Base-by-base conservation (phyloP, 2,888 invertebrate genomes). In the Nysson spinosus region DNA sequence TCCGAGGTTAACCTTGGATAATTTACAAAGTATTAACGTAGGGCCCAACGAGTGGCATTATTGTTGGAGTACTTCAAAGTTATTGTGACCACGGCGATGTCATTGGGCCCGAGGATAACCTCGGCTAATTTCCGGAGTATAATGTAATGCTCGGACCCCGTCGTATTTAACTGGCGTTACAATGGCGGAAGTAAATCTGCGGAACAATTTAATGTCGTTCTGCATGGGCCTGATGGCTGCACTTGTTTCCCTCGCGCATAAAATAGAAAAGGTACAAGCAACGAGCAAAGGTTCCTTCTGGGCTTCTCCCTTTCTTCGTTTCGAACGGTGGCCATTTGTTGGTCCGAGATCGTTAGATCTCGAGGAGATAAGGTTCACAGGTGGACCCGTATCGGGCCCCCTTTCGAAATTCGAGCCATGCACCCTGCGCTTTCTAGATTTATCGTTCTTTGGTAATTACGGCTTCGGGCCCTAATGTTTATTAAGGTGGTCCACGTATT, bases 311-410 rank as follows among this genome's bases (percentile, higher is more conserved):
- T n/a, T n/a, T n/a, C n/a, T n/a, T n/a, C n/a, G n/a, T n/a, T n/a
- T n/a, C n/a, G n/a, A n/a, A 12, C 44, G 37, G 22, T 37, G 37
- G 42, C 34, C 54, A 49, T 57, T 61, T 49, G 55, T 32, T 51
- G 44, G 42, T 52, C 46, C 16, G 40, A 39, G 61, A 62, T 72
- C 49, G 69, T 67, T 44, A 72, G 66, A 72, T 69, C 51, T n/a
- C n/a, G n/a, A 24, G 30, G 24, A 51, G 73, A 73, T 64, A 73
- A 60, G 14, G 32, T 26, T 7, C 39, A 58, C 74, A 74, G 70
- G 70, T 73, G 74, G 35, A 73, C 56, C 9, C 19, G 22, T 44
- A 17, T 6, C 12, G 12, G 12, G 28, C 42, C 52, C 74, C 66
- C 40, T 46, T 47, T 35, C 40, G 42, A 32, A 46, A 4, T 46